Base-by-base conservation (phyloP, 1,140 invertebrate genomes). In the Colletes gigas region DNA sequence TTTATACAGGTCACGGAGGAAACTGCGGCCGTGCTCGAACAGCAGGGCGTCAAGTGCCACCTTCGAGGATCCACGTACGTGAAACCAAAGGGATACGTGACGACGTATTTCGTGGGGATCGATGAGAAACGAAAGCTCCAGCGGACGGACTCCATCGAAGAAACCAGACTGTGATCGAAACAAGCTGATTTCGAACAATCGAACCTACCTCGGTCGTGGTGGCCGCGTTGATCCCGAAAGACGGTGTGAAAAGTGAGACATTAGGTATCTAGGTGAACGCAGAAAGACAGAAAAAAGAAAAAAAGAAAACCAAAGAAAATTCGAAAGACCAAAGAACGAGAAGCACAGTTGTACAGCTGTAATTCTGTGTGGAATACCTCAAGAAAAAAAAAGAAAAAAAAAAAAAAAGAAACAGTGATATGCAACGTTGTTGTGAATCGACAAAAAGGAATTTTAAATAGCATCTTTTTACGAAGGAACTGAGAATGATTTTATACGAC, bases 81-180 rank as follows among this genome's bases (percentile, higher is more conserved):
- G 0, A 98, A 97, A 93, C 97, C 97, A 17, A 96, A 96, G 79
- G 96, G 95, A 39, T 93, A 94, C 50, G 95, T 97, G 2, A 95
- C 95, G 54, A 97, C 97, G 7, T 97, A 97, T 89, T 96, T 96
- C 85, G 95, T 97, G 8, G 94, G 94, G 30, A 91, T 97, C 7
- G 95, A 96, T 87, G 94, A 95, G 69, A 91, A 95, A 7, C 84
- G 83, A 57, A 78, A 81, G 9, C 85, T 92, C 17, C 75, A 85
- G n/a, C 87, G 72, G 81, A 57, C 69, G 6, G 84, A 88, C 63
- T 86, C 83, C 57, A 65, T 88, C 4, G 89, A 91, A 44, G 90
- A 91, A 41, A 92, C 91, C n/a, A 88, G 83, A 84, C 86, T 92
- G 69, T 92, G 86, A 92, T 81, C 10, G 12, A 69, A 44, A 17